Evolutionary conservation across 1,140 invertebrate species (phyloP).

Genomic region (Danaus melanippus): DNA sequence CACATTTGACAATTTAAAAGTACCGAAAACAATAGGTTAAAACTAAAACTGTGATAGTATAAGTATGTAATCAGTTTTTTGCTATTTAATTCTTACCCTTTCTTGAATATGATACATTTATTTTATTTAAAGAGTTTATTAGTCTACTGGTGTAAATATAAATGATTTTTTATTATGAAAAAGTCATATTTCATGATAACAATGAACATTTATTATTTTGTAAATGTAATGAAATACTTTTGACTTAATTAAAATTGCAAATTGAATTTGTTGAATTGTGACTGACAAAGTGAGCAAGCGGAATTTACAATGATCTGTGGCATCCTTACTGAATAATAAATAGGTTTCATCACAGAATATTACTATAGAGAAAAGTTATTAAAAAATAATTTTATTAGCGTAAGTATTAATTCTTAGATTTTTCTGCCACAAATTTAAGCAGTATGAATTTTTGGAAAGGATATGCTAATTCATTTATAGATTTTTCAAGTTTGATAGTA

Average conservation of each 20-base stretch:
- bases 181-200: background rate
- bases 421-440: background rate
- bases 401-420: too few species aligned
- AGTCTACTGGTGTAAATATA: too few species aligned
- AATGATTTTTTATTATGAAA: background rate
- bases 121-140: too few species aligned
- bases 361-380: conserved; percentile 1
- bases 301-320: conserved; percentile 8
- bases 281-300: conserved; percentile 9
- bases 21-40: too few species aligned
- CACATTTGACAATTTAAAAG: too few species aligned
- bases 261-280: conserved; percentile 6
- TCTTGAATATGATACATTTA: too few species aligned
- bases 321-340: background rate
- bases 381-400: background rate
- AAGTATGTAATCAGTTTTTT: too few species aligned
- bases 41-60: too few species aligned
- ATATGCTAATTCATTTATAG: background rate
- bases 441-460: background rate
- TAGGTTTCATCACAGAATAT: background rate
- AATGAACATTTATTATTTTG: background rate
- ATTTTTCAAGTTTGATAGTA: too few species aligned
- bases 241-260: conserved; percentile 6
- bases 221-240: background rate
- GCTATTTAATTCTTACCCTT: too few species aligned